Conservation (phyloP, 2,888 invertebrate species). For the Sesia bembeciformis region DNA sequence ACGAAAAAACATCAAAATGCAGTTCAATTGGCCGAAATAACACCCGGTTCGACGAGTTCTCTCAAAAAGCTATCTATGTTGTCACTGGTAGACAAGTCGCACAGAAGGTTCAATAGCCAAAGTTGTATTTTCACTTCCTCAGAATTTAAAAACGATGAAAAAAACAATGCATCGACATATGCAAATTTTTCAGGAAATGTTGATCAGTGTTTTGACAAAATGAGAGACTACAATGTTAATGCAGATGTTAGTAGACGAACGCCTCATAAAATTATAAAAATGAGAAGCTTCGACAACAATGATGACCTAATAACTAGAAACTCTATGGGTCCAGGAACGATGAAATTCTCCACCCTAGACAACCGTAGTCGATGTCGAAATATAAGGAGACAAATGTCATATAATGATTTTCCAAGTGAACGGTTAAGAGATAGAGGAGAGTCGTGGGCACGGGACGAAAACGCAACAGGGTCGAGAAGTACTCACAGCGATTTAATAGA, state of each 20-base stretch:
- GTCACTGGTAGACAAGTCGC: constrained; percentile 60
- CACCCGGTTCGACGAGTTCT: constrained; percentile 57
- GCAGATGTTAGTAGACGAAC: constrained; percentile 33
- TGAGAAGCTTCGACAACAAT: constrained; percentile 59
- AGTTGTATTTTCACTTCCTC: constrained; percentile 57
- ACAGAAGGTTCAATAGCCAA: constrained; percentile 58
- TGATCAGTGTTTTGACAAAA: constrained; percentile 65
- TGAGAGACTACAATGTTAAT: constrained; percentile 44
- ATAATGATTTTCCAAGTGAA: constrained; percentile 66
- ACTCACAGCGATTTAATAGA: constrained; percentile 45
- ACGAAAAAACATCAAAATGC: constrained; percentile 64
- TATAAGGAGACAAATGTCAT: constrained; percentile 66
- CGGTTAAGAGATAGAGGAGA: constrained; percentile 52
- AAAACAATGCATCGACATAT: constrained; percentile 53
- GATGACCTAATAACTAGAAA: constrained; percentile 44
- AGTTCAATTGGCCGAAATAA: constrained; percentile 65
- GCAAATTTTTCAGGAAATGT: constrained; percentile 67
- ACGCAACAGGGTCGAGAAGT: constrained; percentile 41
- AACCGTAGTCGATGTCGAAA: constrained; percentile 62
- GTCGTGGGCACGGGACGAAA: constrained; percentile 48
- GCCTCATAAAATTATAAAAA: constrained; percentile 46
- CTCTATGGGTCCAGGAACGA: constrained; percentile 40
- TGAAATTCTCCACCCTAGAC: constrained; percentile 65
- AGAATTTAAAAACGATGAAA: constrained; percentile 50
- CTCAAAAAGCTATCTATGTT: constrained; percentile 64